Evolutionary conservation across 2,113 vertebrate species (phyloP).

Genomic region (Romanogobio albipinnatus): DNA sequence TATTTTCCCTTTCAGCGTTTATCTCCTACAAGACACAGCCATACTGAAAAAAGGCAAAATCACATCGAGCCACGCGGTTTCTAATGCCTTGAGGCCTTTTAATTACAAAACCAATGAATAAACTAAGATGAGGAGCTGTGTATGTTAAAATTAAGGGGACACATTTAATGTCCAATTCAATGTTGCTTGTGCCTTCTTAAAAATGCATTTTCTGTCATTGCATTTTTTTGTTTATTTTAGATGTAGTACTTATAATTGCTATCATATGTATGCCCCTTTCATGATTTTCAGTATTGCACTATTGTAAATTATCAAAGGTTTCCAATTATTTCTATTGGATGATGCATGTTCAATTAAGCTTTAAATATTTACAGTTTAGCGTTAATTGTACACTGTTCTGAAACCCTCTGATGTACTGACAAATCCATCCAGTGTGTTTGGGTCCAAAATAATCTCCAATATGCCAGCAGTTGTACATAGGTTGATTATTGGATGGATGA

Average conservation of each 20-base stretch:
- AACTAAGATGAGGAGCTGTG: background rate
- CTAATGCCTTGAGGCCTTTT: constrained; percentile 8
- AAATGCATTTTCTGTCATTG: background rate
- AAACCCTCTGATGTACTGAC: no score
- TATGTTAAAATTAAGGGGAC: background rate
- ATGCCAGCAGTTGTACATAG: no score
- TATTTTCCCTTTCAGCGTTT: constrained; percentile 37
- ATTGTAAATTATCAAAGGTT: background rate
- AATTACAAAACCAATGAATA: constrained; percentile 23
- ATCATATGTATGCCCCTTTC: background rate
- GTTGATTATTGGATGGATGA: no score
- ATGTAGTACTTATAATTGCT: background rate
- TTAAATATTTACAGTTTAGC: no score
- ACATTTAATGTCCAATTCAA: background rate
- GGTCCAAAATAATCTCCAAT: no score
- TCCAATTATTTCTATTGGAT: background rate
- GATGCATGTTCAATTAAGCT: no score
- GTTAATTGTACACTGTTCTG: no score
- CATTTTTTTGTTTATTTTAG: no score
- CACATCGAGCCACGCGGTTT: background rate
- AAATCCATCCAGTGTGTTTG: no score
- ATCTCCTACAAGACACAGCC: constrained; percentile 39
- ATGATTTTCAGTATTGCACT: background rate
- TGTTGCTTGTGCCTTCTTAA: background rate
- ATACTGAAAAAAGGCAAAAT: background rate